Conservation (phyloP, 2,888 invertebrate species). For the Tipula helvola region DNA sequence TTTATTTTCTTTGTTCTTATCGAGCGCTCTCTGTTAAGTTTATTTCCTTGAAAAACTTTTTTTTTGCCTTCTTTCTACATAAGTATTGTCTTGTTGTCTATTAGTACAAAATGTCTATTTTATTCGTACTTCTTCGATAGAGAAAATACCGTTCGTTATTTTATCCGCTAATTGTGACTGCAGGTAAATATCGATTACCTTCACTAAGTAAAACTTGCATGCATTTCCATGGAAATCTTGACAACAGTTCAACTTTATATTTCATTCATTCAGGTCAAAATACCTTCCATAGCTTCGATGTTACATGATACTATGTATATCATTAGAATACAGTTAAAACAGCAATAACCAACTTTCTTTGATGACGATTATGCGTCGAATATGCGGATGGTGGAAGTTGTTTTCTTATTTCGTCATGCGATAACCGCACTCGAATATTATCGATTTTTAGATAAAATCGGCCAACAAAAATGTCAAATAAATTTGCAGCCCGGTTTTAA, state of each 20-base stretch:
- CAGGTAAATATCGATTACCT: not conserved
- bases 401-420: not conserved
- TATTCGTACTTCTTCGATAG: not conserved
- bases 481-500: too few species aligned
- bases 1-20: slow-evolving; percentile 5
- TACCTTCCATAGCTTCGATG: not conserved
- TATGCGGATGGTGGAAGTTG: not conserved
- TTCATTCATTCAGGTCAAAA: not conserved
- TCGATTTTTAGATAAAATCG: not conserved
- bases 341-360: not conserved
- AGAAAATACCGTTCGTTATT: not conserved
- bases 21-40: not conserved
- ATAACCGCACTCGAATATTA: not conserved
- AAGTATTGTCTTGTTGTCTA: not conserved
- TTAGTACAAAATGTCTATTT: not conserved
- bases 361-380: not conserved
- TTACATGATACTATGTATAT: not conserved
- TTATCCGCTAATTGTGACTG: not conserved
- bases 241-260: not conserved
- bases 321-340: not conserved
- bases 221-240: not conserved
- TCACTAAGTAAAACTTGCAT: not conserved
- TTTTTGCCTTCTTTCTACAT: not conserved
- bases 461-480: not conserved
- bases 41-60: not conserved